Evolutionary conservation across 2,797 vertebrate genomes (phyloP).

Genomic region (Odontamblyopus rebecca): DNA sequence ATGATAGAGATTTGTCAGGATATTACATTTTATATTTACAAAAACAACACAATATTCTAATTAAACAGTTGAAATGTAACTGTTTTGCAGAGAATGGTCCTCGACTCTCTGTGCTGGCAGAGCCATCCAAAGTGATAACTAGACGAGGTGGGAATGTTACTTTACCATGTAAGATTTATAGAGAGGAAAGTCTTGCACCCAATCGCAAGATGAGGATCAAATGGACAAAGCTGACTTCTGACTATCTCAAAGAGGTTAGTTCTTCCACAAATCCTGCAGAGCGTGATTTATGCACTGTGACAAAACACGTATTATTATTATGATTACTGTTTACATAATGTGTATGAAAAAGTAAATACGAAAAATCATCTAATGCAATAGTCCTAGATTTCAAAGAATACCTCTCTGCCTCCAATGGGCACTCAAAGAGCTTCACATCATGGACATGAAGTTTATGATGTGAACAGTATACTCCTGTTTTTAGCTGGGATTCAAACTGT

Average conservation of each 20-base stretch:
- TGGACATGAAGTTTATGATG: no score
- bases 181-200: conserved; percentile 77
- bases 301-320: no score
- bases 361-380: background rate
- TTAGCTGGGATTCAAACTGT: no score
- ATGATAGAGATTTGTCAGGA: background rate
- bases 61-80: background rate
- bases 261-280: background rate
- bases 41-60: background rate
- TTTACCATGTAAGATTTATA: conserved; percentile 87
- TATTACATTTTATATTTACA: no score
- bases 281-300: no score
- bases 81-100: conserved; percentile 84
- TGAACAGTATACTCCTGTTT: no score
- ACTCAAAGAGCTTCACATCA: background rate
- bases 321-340: no score
- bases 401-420: background rate
- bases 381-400: background rate
- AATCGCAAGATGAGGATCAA: conserved; percentile 91
- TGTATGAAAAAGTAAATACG: background rate
- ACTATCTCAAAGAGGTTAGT: conserved; percentile 90
- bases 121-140: conserved; percentile 86
- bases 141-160: conserved; percentile 88
- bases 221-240: conserved; percentile 96
- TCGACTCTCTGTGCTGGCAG: conserved; percentile 83